Conservation (phyloP, 2,888 invertebrate genomes). For the Baccha elongata region DNA sequence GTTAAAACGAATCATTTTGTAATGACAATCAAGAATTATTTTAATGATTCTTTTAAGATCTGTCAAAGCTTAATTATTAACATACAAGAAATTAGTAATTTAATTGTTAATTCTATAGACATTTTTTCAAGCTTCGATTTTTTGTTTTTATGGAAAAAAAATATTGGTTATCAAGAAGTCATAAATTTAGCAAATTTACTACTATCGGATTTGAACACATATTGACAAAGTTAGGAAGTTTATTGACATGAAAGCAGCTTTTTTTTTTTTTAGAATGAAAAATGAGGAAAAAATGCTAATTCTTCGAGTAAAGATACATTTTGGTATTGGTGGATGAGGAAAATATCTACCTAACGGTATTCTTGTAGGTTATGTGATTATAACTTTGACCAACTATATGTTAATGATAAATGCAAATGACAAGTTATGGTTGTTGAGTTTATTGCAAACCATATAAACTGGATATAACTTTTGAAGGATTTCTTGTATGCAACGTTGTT, state of each 20-base stretch:
- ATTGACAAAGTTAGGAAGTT: conserved; percentile 1
- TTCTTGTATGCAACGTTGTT: conserved; percentile 14
- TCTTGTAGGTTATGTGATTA: conserved; percentile 12
- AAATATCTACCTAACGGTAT: conserved; percentile 6
- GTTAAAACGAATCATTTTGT: conserved; percentile 55
- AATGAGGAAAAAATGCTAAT: conserved; percentile 43
- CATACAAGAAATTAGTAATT: conserved; percentile 14
- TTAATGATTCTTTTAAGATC: conserved; percentile 27
- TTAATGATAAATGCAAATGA: conserved; percentile 9
- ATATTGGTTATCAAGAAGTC: neutral
- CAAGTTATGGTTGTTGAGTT: neutral
- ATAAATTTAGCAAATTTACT: conserved; percentile 28
- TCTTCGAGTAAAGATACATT: neutral
- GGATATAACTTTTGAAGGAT: conserved; percentile 28
- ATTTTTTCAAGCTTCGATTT: neutral
- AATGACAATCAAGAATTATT: conserved; percentile 13
- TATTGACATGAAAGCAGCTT: conserved; percentile 4
- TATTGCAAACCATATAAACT: conserved; percentile 19
- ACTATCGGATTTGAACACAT: neutral
- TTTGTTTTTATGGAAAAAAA: neutral
- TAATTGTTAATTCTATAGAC: neutral
- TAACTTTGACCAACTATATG: neutral
- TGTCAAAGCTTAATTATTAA: conserved; percentile 30
- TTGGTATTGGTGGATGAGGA: neutral
- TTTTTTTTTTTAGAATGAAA: conserved; percentile 1